Conservation (phyloP, 2,113 vertebrate species). For the Colaptes auratus region DNA sequence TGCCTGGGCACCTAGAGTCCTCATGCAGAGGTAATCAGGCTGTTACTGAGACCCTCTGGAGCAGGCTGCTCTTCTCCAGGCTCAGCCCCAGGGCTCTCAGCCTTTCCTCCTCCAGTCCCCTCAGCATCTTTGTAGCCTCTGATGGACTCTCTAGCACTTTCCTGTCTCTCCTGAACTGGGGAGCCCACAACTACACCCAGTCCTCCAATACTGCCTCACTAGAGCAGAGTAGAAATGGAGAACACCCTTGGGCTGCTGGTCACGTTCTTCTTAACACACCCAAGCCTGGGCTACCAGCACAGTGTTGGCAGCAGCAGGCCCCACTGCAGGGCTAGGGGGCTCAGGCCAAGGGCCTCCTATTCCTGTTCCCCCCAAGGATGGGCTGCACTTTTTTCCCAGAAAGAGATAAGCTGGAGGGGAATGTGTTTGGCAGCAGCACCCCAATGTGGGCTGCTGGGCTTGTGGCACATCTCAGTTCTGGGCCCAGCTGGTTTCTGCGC, state of each 20-base stretch:
- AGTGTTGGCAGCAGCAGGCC: background rate
- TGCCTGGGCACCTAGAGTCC: background rate
- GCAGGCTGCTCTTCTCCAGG: background rate
- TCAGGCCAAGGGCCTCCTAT: background rate
- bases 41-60: background rate
- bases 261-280: background rate
- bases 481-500: background rate
- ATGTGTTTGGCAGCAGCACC: background rate
- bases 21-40: background rate
- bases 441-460: background rate
- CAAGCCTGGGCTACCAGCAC: background rate
- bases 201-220: no score
- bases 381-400: background rate
- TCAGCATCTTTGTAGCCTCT: no score
- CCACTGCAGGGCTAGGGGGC: background rate
- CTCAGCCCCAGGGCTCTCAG: no score
- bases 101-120: no score
- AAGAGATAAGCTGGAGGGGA: background rate
- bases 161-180: no score
- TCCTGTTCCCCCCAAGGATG: rapidly evolving
- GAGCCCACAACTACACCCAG: no score
- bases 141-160: no score
- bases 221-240: no score
- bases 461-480: background rate
- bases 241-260: no score